phyloP scores from a whole-genome alignment of 2,888 invertebrate genomes.

The Pteria penguin region DNA sequence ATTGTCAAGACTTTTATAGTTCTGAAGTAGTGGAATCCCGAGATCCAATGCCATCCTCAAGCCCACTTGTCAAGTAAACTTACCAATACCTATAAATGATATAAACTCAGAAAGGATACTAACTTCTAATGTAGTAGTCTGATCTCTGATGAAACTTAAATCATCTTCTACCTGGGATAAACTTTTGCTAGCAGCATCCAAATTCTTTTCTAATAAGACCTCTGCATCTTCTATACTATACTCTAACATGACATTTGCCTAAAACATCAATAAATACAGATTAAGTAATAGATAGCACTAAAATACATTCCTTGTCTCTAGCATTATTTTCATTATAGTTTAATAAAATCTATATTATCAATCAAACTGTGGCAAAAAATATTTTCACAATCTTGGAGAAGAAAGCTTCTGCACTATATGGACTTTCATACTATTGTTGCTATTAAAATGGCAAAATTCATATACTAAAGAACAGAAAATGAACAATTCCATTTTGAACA shows the following conservation, averaged over 20 bases:
- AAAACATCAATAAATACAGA: conserved; percentile 29
- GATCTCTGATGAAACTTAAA: conserved; percentile 96
- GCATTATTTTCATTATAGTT: too few relatives aligned
- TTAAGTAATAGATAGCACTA: not conserved
- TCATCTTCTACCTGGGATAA: conserved; percentile 93
- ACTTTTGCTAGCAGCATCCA: conserved; percentile 88
- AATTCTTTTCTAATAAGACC: conserved; percentile 86
- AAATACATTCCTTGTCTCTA: conserved; percentile 6
- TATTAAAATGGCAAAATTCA: too few relatives aligned
- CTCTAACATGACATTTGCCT: conserved; percentile 97
- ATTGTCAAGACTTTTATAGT: too few relatives aligned
- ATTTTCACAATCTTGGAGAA: too few relatives aligned
- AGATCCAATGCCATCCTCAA: too few relatives aligned
- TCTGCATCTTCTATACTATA: conserved; percentile 95
- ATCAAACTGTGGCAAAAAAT: too few relatives aligned
- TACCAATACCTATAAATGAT: not conserved
- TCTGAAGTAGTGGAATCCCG: too few relatives aligned
- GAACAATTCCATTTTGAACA: too few relatives aligned
- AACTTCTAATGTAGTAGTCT: conserved; percentile 98
- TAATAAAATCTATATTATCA: not conserved
- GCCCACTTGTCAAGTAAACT: too few relatives aligned
- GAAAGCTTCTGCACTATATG: too few relatives aligned
- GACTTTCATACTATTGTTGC: too few relatives aligned
- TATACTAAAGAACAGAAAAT: too few relatives aligned
- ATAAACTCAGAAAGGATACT: conserved; percentile 81